Conservation (phyloP, 2,797 vertebrate species). For the Varecia variegata region DNA sequence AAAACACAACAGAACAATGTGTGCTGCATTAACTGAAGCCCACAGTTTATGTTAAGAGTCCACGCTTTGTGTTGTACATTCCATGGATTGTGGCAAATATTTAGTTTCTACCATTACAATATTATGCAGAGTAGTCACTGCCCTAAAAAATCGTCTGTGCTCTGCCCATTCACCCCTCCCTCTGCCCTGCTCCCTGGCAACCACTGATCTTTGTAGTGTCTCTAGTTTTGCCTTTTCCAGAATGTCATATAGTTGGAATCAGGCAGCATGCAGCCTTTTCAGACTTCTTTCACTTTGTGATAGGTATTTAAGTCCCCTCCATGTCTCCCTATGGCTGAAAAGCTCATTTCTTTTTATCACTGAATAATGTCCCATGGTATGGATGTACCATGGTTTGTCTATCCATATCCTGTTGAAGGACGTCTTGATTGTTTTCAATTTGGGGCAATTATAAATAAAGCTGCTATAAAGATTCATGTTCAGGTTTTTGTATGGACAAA, state of each 20-base stretch:
- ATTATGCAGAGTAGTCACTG: fast-evolving
- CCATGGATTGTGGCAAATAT: background rate
- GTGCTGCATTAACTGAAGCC: background rate
- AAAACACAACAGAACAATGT: background rate
- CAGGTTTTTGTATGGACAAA: background rate
- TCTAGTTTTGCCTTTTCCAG: background rate
- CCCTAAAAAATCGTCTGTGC: fast-evolving
- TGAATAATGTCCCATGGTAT: fast-evolving
- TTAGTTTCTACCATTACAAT: fast-evolving
- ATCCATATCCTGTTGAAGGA: fast-evolving
- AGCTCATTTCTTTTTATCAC: background rate
- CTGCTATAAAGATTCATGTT: background rate
- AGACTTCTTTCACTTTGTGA: too few relatives aligned
- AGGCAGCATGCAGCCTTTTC: background rate
- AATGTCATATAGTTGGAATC: fast-evolving
- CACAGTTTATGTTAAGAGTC: fast-evolving
- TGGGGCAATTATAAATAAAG: background rate
- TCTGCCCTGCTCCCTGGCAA: fast-evolving
- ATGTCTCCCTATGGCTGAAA: background rate
- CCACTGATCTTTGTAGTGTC: background rate
- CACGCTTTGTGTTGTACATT: fast-evolving
- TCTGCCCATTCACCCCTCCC: fast-evolving
- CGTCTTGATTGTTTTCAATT: background rate
- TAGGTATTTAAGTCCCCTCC: too few relatives aligned
- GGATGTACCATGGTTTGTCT: fast-evolving